These are phyloP conservation scores for Aphidius gifuensis DNA, from an alignment of 1,140 invertebrate genomes.

Conservation along the genomic window DNA sequence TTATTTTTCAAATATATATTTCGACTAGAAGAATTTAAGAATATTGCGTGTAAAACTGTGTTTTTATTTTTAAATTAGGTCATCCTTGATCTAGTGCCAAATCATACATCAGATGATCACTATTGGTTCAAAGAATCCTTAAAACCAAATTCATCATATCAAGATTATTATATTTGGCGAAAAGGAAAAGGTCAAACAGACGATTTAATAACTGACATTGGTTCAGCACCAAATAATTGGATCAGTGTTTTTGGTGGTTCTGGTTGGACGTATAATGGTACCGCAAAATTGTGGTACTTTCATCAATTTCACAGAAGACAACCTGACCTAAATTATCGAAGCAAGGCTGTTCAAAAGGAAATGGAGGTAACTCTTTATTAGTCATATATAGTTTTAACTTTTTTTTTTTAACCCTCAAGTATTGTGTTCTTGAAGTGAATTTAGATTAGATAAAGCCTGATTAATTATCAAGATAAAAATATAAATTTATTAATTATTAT, in stretches of 20 bases:
- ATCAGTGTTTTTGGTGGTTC: conserved; percentile 52
- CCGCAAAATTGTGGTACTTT: conserved; percentile 53
- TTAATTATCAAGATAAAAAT: too few species aligned
- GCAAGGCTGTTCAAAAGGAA: conserved; percentile 56
- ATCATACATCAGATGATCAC: conserved; percentile 72
- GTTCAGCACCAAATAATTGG: conserved; percentile 61
- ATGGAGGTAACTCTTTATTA: conserved; percentile 45
- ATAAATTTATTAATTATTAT: too few species aligned
- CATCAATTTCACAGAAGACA: conserved; percentile 58
- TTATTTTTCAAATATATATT: too few species aligned
- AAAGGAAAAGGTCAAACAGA: conserved; percentile 44
- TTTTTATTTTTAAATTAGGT: conserved; percentile 26
- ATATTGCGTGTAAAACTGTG: too few species aligned
- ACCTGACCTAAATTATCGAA: conserved; percentile 66
- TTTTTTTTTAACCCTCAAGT: too few species aligned
- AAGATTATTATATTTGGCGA: conserved; percentile 73
- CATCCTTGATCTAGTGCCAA: conserved; percentile 58
- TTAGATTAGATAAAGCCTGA: too few species aligned
- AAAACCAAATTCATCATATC: conserved; percentile 56
- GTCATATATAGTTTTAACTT: background rate
- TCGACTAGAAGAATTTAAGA: too few species aligned
- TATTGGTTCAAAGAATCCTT: conserved; percentile 71
- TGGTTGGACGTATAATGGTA: conserved; percentile 55
- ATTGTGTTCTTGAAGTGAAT: too few species aligned
- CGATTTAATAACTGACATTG: background rate